Conservation (phyloP, 2,888 invertebrate species). For the Meghimatium bilineatum region DNA sequence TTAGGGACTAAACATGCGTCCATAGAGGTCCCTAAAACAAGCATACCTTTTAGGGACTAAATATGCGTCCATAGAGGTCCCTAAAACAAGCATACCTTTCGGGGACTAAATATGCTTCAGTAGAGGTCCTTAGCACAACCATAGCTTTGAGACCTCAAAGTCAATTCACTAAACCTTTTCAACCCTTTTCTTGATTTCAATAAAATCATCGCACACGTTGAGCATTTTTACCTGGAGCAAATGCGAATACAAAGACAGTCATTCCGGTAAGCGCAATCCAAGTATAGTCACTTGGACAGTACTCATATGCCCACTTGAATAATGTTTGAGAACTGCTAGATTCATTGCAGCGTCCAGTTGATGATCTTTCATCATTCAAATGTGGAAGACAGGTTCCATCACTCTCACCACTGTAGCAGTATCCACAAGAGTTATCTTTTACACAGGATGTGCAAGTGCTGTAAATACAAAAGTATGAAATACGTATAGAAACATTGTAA, state of each 20-base stretch:
- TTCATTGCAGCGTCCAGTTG: slow-evolving; percentile 63
- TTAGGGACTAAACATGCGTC: too few species aligned
- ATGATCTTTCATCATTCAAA: slow-evolving; percentile 52
- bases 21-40: too few species aligned
- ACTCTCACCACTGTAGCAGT: slow-evolving; percentile 64
- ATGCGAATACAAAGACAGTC: slow-evolving; percentile 76
- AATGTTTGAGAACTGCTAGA: slow-evolving; percentile 35
- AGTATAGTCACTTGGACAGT: slow-evolving; percentile 77
- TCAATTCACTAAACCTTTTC: too few species aligned
- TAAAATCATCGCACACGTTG: too few species aligned
- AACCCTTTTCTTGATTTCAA: too few species aligned
- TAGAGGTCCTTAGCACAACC: too few species aligned
- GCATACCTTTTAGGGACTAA: too few species aligned
- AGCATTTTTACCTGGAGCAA: slow-evolving; percentile 75
- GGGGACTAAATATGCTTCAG: too few species aligned
- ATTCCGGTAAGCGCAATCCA: slow-evolving; percentile 77
- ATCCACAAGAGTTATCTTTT: slow-evolving; percentile 77
- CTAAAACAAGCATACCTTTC: too few species aligned
- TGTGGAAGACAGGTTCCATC: slow-evolving; percentile 71
- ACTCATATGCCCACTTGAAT: slow-evolving; percentile 74
- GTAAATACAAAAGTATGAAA: neutral
- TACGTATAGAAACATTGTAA: too few species aligned
- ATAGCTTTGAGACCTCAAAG: too few species aligned
- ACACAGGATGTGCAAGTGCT: slow-evolving; percentile 76
- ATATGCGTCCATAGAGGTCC: too few species aligned